A percentile compares a stretch with the other conserved stretches of the same genome.
These are phyloP conservation scores for Athalia cordata DNA, from an alignment of 2,888 invertebrate genomes.

Conservation along the genomic window DNA sequence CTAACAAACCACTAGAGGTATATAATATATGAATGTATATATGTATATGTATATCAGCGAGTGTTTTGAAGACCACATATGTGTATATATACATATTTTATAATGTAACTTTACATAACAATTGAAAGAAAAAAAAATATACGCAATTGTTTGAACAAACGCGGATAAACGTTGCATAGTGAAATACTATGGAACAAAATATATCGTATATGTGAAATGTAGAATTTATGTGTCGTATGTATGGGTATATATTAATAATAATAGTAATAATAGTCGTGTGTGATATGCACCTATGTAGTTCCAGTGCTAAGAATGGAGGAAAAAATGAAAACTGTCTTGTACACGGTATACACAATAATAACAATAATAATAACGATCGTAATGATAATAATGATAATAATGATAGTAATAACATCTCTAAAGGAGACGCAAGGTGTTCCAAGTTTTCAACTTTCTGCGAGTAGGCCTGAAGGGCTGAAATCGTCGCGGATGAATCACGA, in stretches of 20 bases:
- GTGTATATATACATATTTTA: neutral
- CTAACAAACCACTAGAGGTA: slow-evolving; percentile 7
- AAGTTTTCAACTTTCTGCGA: slow-evolving; percentile 44
- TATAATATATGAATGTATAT: neutral
- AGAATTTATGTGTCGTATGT: neutral
- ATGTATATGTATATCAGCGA: neutral
- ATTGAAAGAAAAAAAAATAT: slow-evolving; percentile 7
- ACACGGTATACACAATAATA: neutral
- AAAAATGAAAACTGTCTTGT: neutral
- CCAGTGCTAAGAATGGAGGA: slow-evolving; percentile 51
- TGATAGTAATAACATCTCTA: neutral
- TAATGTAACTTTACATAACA: slow-evolving; percentile 2
- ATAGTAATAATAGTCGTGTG: neutral
- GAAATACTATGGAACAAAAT: no score
- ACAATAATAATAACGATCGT: neutral
- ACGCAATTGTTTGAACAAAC: neutral
- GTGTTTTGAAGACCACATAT: neutral
- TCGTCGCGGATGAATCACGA: neutral
- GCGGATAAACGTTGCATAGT: no score
- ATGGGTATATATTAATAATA: neutral
- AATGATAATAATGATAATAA: neutral
- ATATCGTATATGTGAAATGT: no score
- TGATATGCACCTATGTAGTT: slow-evolving; percentile 53
- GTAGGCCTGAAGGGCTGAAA: neutral
- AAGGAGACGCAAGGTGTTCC: slow-evolving; percentile 41